These are phyloP conservation scores for Habroteleia sp. DNA, from an alignment of 2,888 invertebrate genomes.

Conservation along the genomic window DNA sequence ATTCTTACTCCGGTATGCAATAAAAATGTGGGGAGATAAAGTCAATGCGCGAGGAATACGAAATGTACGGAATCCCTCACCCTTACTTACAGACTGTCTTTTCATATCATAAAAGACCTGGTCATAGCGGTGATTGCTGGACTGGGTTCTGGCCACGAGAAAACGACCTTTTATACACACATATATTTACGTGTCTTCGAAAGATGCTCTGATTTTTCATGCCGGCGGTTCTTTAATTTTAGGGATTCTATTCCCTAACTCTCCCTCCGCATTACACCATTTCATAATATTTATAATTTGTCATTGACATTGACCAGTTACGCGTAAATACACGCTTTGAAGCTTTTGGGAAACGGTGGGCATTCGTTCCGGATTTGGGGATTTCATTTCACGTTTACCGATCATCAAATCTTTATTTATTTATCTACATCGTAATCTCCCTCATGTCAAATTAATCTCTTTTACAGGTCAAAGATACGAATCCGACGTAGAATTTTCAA, in stretches of 20 bases:
- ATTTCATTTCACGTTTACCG: slow-evolving; percentile 3
- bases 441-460: slow-evolving; percentile 33
- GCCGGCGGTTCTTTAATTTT: slow-evolving; percentile 64
- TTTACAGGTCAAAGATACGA: slow-evolving; percentile 23
- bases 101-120: slow-evolving; percentile 63
- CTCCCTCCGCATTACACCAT: slow-evolving; percentile 56
- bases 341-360: slow-evolving; percentile 1
- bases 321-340: slow-evolving; percentile 21
- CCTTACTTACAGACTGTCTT: slow-evolving; percentile 55
- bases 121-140: slow-evolving; percentile 69
- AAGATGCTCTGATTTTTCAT: slow-evolving; percentile 72
- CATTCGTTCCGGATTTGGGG: slow-evolving; percentile 14
- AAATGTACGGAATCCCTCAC: slow-evolving; percentile 71
- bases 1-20: slow-evolving; percentile 76
- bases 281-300: slow-evolving; percentile 71
- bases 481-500: slow-evolving; percentile 7
- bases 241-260: slow-evolving; percentile 13
- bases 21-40: slow-evolving; percentile 79
- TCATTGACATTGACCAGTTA: slow-evolving; percentile 59
- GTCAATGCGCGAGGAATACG: slow-evolving; percentile 79
- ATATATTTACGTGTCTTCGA: slow-evolving; percentile 62
- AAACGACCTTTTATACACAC: slow-evolving; percentile 64
- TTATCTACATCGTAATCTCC: slow-evolving; percentile 31
- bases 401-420: slow-evolving; percentile 14
- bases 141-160: slow-evolving; percentile 65